Percentiles rank a stretch among this genome's conserved stretches.
Conservation (phyloP, 1,140 invertebrate genomes). For the Drosophila pseudoobscura region DNA sequence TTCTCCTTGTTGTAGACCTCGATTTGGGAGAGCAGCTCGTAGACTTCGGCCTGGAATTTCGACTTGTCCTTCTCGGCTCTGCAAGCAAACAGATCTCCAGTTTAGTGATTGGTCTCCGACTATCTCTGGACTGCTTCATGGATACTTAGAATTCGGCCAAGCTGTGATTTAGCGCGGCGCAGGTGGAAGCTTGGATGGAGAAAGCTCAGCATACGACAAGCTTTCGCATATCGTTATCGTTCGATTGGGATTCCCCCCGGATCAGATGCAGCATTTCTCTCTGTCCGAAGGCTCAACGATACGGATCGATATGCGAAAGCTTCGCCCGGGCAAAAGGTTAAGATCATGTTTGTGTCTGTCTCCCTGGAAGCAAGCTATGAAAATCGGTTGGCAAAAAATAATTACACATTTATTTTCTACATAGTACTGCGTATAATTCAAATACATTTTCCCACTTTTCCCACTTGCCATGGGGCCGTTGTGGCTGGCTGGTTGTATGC, state of each 20-base stretch:
- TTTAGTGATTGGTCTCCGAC: slow-evolving; percentile 26
- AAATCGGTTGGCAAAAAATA: no score
- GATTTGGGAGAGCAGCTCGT: slow-evolving; percentile 96
- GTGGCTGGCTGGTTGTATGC: background rate
- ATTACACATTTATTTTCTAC: no score
- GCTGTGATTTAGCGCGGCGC: slow-evolving; percentile 34
- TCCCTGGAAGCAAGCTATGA: slow-evolving; percentile 67
- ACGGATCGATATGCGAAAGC: slow-evolving; percentile 36
- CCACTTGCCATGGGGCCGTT: slow-evolving; percentile 8
- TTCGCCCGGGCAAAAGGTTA: slow-evolving; percentile 45
- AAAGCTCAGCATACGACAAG: background rate
- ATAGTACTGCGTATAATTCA: slow-evolving; percentile 20
- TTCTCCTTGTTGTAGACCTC: slow-evolving; percentile 97
- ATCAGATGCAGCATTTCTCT: no score
- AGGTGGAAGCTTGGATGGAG: slow-evolving; percentile 28
- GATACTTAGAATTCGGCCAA: slow-evolving; percentile 61
- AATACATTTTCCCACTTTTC: slow-evolving; percentile 44
- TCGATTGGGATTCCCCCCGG: background rate
- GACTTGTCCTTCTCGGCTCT: slow-evolving; percentile 97
- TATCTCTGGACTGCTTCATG: background rate
- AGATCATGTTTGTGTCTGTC: slow-evolving; percentile 19
- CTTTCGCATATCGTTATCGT: background rate
- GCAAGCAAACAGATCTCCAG: slow-evolving; percentile 67
- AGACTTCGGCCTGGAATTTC: slow-evolving; percentile 98
- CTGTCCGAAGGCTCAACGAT: slow-evolving; percentile 7